Percentiles rank a stretch among this genome's conserved stretches.
phyloP scores from a whole-genome alignment of 2,888 invertebrate genomes.

The Oscheius sp. region DNA sequence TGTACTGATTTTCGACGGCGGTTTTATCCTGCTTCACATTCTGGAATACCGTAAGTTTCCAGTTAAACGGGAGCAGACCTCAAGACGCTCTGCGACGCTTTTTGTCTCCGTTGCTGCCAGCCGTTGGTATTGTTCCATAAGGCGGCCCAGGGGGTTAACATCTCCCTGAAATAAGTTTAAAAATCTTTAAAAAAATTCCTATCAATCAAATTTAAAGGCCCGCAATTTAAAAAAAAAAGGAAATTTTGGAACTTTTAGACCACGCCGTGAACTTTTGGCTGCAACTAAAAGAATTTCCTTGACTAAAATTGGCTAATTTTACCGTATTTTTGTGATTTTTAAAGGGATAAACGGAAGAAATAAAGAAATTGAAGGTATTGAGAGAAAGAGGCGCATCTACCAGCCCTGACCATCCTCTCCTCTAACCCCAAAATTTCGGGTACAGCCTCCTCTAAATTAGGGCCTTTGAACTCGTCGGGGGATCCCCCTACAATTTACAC shows the following conservation, averaged over 20 bases:
- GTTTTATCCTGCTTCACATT: neutral
- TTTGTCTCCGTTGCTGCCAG: conserved; percentile 22
- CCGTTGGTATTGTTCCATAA: conserved; percentile 36
- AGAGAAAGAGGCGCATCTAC: no score
- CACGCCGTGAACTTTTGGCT: no score
- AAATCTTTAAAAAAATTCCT: neutral
- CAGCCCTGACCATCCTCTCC: no score
- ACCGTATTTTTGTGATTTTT: no score
- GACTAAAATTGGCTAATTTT: no score
- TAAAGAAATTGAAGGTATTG: neutral
- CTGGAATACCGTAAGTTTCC: neutral
- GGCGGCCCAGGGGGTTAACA: conserved; percentile 24
- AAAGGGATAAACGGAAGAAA: no score
- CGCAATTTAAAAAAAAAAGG: neutral
- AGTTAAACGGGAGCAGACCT: neutral
- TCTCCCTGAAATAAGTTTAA: neutral
- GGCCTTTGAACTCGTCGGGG: no score
- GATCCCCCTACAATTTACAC: no score
- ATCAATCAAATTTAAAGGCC: neutral
- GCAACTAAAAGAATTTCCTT: no score
- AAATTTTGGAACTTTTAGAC: no score
- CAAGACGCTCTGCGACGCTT: conserved; percentile 27
- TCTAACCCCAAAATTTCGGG: no score
- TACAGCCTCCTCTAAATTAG: no score
- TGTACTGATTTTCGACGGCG: neutral